Evolutionary conservation across 1,140 invertebrate species (phyloP).

Genomic region (Cotesia vestalis): DNA sequence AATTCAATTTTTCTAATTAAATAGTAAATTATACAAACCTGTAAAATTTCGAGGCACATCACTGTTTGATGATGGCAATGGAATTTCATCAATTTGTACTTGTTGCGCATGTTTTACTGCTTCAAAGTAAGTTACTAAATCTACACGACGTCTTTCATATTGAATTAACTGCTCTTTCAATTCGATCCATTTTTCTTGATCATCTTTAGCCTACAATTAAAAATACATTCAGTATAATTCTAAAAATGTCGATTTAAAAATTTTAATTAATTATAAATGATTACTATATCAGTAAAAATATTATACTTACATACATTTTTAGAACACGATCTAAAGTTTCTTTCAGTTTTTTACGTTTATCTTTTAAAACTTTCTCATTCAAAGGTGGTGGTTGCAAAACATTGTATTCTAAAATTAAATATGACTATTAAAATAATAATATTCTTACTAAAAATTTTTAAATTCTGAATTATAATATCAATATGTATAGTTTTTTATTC

Average conservation of each 20-base stretch:
- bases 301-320: conserved; percentile 92
- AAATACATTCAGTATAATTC: neutral
- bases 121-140: conserved; percentile 92
- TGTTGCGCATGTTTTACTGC: conserved; percentile 94
- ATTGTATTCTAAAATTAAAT: conserved; percentile 84
- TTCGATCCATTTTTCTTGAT: conserved; percentile 92
- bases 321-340: conserved; percentile 95
- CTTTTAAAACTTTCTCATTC: conserved; percentile 96
- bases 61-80: conserved; percentile 75
- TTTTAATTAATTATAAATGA: conserved; percentile 12
- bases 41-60: conserved; percentile 62
- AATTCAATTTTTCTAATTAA: conserved; percentile 18
- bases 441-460: no score
- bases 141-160: conserved; percentile 88
- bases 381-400: conserved; percentile 91
- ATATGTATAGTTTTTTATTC: no score
- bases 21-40: conserved; percentile 56
- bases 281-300: conserved; percentile 29
- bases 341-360: conserved; percentile 94
- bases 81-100: conserved; percentile 97
- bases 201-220: conserved; percentile 86
- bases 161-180: conserved; percentile 90
- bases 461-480: no score
- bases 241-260: neutral
- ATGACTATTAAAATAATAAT: neutral